Evolutionary conservation across 1,140 invertebrate species (phyloP).

Genomic region (Drosophila pseudoobscura): DNA sequence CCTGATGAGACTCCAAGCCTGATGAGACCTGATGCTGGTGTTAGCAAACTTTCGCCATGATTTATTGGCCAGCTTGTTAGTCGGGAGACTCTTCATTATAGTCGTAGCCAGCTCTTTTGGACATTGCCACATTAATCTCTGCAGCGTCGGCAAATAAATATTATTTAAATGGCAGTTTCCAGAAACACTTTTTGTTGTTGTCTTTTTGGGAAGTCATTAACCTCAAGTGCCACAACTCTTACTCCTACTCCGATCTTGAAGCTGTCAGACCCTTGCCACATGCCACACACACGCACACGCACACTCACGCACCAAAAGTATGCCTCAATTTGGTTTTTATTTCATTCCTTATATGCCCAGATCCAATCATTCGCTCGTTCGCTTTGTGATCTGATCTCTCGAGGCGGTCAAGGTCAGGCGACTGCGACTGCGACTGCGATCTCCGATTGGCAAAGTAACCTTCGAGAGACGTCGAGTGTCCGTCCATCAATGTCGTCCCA

Average conservation of each 20-base stretch:
- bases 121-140: constrained; percentile 63
- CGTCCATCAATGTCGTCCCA: constrained; percentile 29
- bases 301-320: too few relatives aligned
- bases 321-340: constrained; percentile 27
- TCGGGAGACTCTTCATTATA: constrained; percentile 4
- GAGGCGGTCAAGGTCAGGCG: constrained; percentile 70
- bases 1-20: constrained; percentile 10
- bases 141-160: constrained; percentile 57
- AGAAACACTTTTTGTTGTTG: constrained; percentile 30
- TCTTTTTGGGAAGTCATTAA: constrained; percentile 56
- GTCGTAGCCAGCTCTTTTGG: constrained; percentile 21
- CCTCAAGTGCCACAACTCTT: constrained; percentile 13
- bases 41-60: constrained; percentile 69
- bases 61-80: constrained; percentile 74
- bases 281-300: constrained; percentile 6
- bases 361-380: constrained; percentile 35
- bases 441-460: constrained; percentile 50
- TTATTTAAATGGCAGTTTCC: constrained; percentile 60
- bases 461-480: constrained; percentile 24
- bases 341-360: constrained; percentile 45
- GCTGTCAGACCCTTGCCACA: background rate
- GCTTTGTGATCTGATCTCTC: constrained; percentile 24
- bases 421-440: constrained; percentile 64
- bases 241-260: background rate
- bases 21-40: background rate